These are phyloP conservation scores for Seladonia tumulorum DNA, from an alignment of 2,888 invertebrate species.

Conservation along the genomic window DNA sequence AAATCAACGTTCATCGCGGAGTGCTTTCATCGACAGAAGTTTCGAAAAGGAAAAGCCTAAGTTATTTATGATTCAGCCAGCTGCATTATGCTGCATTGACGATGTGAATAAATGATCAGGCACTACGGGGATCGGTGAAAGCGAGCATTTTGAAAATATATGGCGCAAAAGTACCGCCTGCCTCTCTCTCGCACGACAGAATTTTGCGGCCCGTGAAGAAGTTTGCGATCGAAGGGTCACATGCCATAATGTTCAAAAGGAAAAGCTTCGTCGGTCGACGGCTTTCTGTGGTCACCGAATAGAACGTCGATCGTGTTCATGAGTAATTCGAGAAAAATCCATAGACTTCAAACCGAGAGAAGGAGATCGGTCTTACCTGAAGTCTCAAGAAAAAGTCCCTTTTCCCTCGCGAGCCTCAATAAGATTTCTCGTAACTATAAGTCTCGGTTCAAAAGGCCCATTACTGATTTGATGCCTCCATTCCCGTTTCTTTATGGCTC, in stretches of 20 bases:
- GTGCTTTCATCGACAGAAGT: neutral
- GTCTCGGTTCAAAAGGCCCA: constrained; percentile 3
- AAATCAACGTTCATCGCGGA: neutral
- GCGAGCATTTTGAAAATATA: constrained; percentile 3
- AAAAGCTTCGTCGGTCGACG: neutral
- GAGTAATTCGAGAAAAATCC: constrained; percentile 10
- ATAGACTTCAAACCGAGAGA: neutral
- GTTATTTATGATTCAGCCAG: constrained; percentile 6
- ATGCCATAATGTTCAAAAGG: constrained; percentile 5
- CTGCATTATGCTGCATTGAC: constrained; percentile 10
- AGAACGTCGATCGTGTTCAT: constrained; percentile 8
- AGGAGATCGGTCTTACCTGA: neutral
- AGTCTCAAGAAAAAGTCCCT: constrained; percentile 1
- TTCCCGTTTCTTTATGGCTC: neutral
- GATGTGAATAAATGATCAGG: constrained; percentile 11
- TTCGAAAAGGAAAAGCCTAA: neutral
- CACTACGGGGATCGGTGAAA: neutral
- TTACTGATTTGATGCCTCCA: constrained; percentile 1
- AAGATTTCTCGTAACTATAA: constrained; percentile 5
- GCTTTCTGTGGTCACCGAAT: neutral
- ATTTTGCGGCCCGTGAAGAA: constrained; percentile 1
- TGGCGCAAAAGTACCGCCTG: neutral
- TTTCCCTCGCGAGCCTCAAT: neutral
- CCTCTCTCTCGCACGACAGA: neutral
- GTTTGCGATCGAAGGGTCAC: neutral